Base-by-base conservation (phyloP, 2,888 invertebrate genomes). In the Ganaspis brasiliensis region DNA sequence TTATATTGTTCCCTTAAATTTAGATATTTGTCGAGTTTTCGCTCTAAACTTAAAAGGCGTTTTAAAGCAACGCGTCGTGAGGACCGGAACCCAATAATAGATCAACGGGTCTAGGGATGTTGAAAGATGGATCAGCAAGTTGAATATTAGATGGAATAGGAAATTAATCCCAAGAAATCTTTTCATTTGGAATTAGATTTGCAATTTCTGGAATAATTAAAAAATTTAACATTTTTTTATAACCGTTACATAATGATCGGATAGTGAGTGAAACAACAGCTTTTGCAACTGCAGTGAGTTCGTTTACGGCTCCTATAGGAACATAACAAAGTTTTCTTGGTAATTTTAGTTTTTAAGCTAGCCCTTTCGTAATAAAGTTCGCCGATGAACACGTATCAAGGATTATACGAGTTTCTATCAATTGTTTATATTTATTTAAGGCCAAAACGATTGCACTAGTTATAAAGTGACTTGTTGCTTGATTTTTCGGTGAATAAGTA, bases 61-160 rank as follows among this genome's bases (percentile, higher is more conserved):
- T 19, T 16, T 52, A 52, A 19, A 52, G 52, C 52, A 52, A 3
- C 6, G 4, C 4, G 2, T 52, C 19, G n/a, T 8, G 52, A 52
- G 78, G 19, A 0, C 79, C 82, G 4, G 80, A 19, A 1, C 77
- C 77, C 0, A 82, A 52, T 12, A 82, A 19, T 24, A 82, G 56
- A 24, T 81, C 81, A 0, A 82, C 72, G 0, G 77, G 31, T n/a
- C 6, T 5, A 0, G 81, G 76, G 8, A 76, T 2, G 21, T 80
- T 79, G 57, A 82, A 82, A 24, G 75, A 16, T 0, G 82, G 81
- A 72, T 82, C 80, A 1, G 81, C 81, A 1, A 82, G 16, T 37
- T 31, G 45, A 6, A 83, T 49, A 3, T 81, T 79, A 0, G 2
- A 0, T 0, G 82, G 82, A 35, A 81, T 77, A 0, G 57, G 19